A percentile compares a stretch with the other conserved stretches of the same genome.
Conservation (phyloP, 2,113 vertebrate genomes). For the Cyphomyrus plagiostoma region DNA sequence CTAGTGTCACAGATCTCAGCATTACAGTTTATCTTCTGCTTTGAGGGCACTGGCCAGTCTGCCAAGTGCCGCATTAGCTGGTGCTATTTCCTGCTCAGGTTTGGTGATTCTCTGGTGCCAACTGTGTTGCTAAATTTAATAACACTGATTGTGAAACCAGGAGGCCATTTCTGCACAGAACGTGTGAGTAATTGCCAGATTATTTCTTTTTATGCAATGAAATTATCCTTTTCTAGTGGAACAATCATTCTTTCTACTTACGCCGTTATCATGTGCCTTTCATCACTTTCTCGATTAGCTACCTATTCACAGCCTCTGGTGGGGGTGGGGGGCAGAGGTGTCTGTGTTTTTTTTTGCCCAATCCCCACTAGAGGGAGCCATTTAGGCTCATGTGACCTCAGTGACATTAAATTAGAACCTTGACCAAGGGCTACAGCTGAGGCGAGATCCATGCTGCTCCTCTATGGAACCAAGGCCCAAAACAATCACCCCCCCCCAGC, state of each 20-base stretch:
- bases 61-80: neutral
- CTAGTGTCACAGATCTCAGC: neutral
- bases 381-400: neutral
- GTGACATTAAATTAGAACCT: neutral
- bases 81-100: neutral
- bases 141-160: neutral
- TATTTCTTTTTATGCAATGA: neutral
- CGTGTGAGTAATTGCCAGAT: neutral
- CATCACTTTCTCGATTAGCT: neutral
- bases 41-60: neutral
- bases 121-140: constrained; percentile 4
- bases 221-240: neutral
- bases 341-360: neutral
- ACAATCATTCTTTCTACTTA: neutral
- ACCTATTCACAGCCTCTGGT: neutral
- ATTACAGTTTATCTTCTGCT: neutral
- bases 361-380: neutral
- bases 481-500: neutral
- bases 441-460: neutral
- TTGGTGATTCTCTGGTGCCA: neutral
- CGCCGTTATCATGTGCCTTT: neutral
- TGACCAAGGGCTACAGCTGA: neutral
- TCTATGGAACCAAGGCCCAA: neutral
- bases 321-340: neutral
- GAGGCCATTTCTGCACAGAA: neutral